Evolutionary conservation across 2,113 vertebrate genomes (phyloP), one percentile per base, ranked within the genome.

Genomic region (Perca schrenkii): DNA sequence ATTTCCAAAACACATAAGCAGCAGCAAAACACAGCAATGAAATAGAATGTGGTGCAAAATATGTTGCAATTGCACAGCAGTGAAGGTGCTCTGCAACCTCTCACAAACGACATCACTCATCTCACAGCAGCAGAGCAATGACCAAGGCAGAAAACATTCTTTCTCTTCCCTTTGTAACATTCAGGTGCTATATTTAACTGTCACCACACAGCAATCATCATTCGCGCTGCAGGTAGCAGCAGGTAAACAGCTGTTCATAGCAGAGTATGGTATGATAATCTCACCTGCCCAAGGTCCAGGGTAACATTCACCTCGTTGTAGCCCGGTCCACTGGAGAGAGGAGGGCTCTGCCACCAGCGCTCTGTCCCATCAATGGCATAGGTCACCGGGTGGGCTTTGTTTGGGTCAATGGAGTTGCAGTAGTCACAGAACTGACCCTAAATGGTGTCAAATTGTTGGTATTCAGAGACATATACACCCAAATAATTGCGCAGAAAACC

Each of bases 271-370:
- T 52, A 80, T 61, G 63, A 69, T 79, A 22, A 81, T 58, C 93
- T 93, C 95, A 99, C 98, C 96, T 99, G 98, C 7, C 97, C 97
- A 73, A 99, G 95, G 75, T 99, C 97, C 91, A 99, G 91, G 17
- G 98, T 99, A 76, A 99, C 92, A 22, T 97, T 97, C 85, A 99
- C 96, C 85, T 95, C 84, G 0, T 98, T 98, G 95, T 98, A 97
- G 63, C 65, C 92, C 31, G 86, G 57, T 31, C 98, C 97, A 46
- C 92, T 91, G n/a, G 98, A 99, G 12, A 99, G 96, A 81, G 98
- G 97, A 1, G 98, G 98, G 74, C 98, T 99, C 79, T 99, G 98
- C 98, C 98, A 99, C 98, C 98, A 99, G 14, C 94, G 94, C 75
- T 99, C 97, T 0, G 97, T 97, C 77, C 98, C 98, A 11, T 99